These are phyloP conservation scores for Plestiodon gilberti DNA, from an alignment of 2,113 vertebrate genomes.

Conservation along the genomic window DNA sequence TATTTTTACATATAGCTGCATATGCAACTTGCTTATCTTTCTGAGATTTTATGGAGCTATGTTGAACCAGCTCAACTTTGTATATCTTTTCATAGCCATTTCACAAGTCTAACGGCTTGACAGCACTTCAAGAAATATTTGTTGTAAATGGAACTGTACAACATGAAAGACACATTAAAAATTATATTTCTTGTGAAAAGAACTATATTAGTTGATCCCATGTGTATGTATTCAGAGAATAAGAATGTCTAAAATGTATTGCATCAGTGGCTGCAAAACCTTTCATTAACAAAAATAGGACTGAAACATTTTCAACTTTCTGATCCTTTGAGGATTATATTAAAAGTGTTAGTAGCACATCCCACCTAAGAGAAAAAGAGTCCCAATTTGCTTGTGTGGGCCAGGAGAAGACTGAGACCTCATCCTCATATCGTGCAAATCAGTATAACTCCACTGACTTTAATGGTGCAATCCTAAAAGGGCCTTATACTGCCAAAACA, in stretches of 20 bases:
- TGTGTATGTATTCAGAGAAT: conserved; percentile 50
- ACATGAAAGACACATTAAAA: conserved; percentile 6
- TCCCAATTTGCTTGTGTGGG: conserved; percentile 1
- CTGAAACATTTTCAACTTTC: conserved; percentile 17
- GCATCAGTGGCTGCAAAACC: conserved; percentile 36
- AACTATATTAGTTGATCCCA: conserved; percentile 41
- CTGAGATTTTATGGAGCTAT: conserved; percentile 27
- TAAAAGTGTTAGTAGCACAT: conserved; percentile 12
- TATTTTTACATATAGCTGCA: conserved; percentile 1
- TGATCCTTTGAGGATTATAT: conserved; percentile 27
- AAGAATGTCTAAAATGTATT: conserved; percentile 57
- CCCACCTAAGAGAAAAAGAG: neutral
- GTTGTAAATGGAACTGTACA: conserved; percentile 35
- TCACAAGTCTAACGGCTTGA: conserved; percentile 41
- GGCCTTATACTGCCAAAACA: too few relatives aligned
- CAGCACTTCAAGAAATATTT: conserved; percentile 31
- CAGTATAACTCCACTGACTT: neutral
- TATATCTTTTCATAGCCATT: conserved; percentile 27
- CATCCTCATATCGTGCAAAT: conserved; percentile 3
- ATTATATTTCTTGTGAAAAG: conserved; percentile 29
- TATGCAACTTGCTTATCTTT: too few relatives aligned
- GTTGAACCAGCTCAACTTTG: conserved; percentile 18
- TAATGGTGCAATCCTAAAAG: too few relatives aligned
- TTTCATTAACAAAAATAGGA: conserved; percentile 19
- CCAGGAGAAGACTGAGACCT: conserved; percentile 26